Conservation (phyloP, 2,888 invertebrate species). For the Nymphalis polychloros region DNA sequence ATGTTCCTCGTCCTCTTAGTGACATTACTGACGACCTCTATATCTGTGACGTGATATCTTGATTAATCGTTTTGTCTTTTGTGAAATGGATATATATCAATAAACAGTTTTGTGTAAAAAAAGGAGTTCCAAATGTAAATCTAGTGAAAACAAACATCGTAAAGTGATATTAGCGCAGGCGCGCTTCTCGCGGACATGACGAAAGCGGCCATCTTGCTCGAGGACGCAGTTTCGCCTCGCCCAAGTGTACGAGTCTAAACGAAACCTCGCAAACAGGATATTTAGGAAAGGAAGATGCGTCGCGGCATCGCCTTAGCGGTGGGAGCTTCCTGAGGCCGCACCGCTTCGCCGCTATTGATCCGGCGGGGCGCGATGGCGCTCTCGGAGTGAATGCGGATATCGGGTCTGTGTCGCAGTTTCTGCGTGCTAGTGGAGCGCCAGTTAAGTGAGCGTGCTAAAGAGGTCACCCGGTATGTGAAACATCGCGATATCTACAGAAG, state of each 20-base stretch:
- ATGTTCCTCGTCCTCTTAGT: slow-evolving; percentile 54
- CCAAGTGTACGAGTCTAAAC: slow-evolving; percentile 71
- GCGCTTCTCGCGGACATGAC: slow-evolving; percentile 72
- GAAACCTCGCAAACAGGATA: slow-evolving; percentile 52
- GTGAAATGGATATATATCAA: slow-evolving; percentile 27
- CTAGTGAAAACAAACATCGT: slow-evolving; percentile 78
- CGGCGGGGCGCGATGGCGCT: slow-evolving; percentile 73
- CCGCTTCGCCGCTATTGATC: slow-evolving; percentile 77
- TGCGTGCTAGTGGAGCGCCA: slow-evolving; percentile 61
- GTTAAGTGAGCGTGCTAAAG: slow-evolving; percentile 69
- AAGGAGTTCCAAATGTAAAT: slow-evolving; percentile 47
- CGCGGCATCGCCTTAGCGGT: slow-evolving; percentile 60
- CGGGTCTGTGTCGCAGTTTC: slow-evolving; percentile 69
- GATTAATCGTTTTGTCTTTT: slow-evolving; percentile 28
- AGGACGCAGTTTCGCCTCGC: slow-evolving; percentile 79
- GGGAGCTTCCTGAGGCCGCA: slow-evolving; percentile 71
- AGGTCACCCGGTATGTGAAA: slow-evolving; percentile 76
- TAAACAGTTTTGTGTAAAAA: slow-evolving; percentile 48
- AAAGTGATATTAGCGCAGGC: slow-evolving; percentile 73
- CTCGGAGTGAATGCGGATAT: slow-evolving; percentile 80
- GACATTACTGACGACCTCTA: slow-evolving; percentile 53
- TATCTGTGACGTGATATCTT: slow-evolving; percentile 44
- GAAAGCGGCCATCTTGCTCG: slow-evolving; percentile 79
- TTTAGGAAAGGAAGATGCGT: slow-evolving; percentile 58
- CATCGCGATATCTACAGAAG: slow-evolving; percentile 62